Percentiles rank a stretch among this genome's conserved stretches.
phyloP scores from a whole-genome alignment of 2,113 vertebrate genomes.

The Corydoras maculifer region DNA sequence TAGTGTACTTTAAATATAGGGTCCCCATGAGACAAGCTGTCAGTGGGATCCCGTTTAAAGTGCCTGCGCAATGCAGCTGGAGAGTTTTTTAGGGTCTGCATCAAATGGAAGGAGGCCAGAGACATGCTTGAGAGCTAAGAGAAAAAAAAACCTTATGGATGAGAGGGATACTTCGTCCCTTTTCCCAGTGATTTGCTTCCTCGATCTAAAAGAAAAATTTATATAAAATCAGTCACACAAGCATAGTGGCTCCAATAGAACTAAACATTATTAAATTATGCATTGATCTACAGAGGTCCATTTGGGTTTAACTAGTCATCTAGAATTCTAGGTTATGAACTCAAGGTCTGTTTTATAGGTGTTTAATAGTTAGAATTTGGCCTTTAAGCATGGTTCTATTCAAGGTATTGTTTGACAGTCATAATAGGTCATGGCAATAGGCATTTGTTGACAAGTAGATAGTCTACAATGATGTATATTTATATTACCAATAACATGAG shows the following conservation, averaged over 20 bases:
- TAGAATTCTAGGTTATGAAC: too few species aligned
- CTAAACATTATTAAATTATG: not conserved
- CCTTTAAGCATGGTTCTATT: too few species aligned
- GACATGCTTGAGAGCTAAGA: conserved; percentile 52
- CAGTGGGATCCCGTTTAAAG: conserved; percentile 64
- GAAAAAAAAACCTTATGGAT: not conserved
- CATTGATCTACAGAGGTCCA: too few species aligned
- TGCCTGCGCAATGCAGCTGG: conserved; percentile 65
- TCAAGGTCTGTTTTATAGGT: too few species aligned
- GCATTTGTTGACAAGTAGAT: too few species aligned
- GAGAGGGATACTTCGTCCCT: conserved; percentile 11
- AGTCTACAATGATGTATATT: too few species aligned
- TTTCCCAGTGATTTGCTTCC: conserved; percentile 38
- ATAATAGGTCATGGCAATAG: too few species aligned
- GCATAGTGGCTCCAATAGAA: conserved; percentile 12
- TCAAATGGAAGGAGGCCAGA: conserved; percentile 63
- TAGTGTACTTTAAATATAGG: conserved; percentile 74
- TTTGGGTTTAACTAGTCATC: too few species aligned
- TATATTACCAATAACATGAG: too few species aligned
- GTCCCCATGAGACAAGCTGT: conserved; percentile 70
- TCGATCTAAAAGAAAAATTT: conserved; percentile 45
- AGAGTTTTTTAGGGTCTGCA: conserved; percentile 71
- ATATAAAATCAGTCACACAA: not conserved
- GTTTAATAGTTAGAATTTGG: too few species aligned
- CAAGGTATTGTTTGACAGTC: too few species aligned